Evolutionary conservation across 2,113 vertebrate species (phyloP), one percentile per base, ranked within the genome.

Genomic region (Tenebrosternarchus preto): DNA sequence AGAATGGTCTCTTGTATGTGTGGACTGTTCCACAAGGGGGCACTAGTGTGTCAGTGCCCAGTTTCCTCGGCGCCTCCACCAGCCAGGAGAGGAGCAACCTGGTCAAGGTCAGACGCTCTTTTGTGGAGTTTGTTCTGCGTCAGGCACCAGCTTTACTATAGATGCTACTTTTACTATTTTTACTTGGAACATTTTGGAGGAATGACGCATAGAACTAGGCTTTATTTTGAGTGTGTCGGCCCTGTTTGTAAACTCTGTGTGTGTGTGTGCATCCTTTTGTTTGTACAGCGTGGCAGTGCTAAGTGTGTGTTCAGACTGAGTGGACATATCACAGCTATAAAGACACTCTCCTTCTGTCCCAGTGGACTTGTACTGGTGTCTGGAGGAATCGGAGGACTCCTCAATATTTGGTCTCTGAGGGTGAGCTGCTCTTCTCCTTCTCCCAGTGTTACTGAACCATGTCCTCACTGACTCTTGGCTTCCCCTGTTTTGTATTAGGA

Each of bases 361-460:
- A 89, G 88, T 63, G 94, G 94, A 20, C 80, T 94, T 82, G 90
- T 89, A 4, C 85, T 94, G 66, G 88, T 92, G 59, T 93, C 94
- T 76, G 94, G 94, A 63, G 94, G 93, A 57, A 92, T 93, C 0
- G 93, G 93, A 16, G 93, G 94, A 0, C 85, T 94, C 68, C 91
- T 94, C 53, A 94, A 94, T 86, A 89, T 94, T 88, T 94, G 94
- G 94, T 94, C 94, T 78, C 86, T 94, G 60, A 90, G 90, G 88
- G 94, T 94, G 50, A 86, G 86, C 25, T 27, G 2, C 39, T 77
- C 43, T 61, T 60, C 27, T 46, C 19, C 12, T 55, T 20, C 9
- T 77, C 3, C 1, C 43, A 17, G 11, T 29, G 8, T 50, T 43
- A 50, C 50, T 9, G 11, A 57, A 29, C 20, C n/a, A 11, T 61